A percentile compares a stretch with the other conserved stretches of the same genome.
phyloP scores from a whole-genome alignment of 2,113 vertebrate genomes.

The Athene noctua region DNA sequence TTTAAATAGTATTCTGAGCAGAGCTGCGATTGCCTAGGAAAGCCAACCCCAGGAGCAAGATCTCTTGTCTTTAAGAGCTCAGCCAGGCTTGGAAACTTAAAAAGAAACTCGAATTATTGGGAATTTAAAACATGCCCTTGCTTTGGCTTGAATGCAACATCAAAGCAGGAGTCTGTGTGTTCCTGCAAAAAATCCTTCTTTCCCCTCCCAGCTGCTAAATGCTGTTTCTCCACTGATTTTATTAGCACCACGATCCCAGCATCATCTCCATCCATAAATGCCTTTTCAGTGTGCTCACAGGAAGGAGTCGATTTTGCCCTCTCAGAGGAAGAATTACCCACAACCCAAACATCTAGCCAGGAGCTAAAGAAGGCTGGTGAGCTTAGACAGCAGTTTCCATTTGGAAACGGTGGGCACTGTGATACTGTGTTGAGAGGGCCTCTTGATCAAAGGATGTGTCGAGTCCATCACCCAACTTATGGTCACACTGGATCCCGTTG shows the following conservation, averaged over 20 bases:
- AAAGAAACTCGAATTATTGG: constrained; percentile 46
- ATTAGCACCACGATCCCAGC: background rate
- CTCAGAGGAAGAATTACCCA: background rate
- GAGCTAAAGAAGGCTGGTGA: background rate
- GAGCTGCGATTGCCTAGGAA: constrained; percentile 42
- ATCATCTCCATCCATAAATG: background rate
- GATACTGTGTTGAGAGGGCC: background rate
- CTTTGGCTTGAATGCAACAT: constrained; percentile 42
- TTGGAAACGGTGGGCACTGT: background rate
- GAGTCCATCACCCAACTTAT: background rate
- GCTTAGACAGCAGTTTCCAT: background rate
- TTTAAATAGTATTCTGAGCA: constrained; percentile 66
- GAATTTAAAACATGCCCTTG: constrained; percentile 56
- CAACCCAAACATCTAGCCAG: background rate
- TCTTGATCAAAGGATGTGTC: background rate
- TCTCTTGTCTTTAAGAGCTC: constrained; percentile 59
- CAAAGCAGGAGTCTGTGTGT: constrained; percentile 25
- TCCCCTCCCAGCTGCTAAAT: constrained; percentile 26
- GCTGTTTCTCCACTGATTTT: background rate
- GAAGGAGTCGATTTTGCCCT: background rate
- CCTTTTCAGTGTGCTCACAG: background rate
- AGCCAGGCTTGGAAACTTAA: constrained; percentile 45
- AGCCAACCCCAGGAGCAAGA: constrained; percentile 62
- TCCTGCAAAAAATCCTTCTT: background rate
- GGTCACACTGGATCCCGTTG: background rate